Base-by-base conservation (phyloP, 2,888 invertebrate species). In the Polydrusus cervinus region DNA sequence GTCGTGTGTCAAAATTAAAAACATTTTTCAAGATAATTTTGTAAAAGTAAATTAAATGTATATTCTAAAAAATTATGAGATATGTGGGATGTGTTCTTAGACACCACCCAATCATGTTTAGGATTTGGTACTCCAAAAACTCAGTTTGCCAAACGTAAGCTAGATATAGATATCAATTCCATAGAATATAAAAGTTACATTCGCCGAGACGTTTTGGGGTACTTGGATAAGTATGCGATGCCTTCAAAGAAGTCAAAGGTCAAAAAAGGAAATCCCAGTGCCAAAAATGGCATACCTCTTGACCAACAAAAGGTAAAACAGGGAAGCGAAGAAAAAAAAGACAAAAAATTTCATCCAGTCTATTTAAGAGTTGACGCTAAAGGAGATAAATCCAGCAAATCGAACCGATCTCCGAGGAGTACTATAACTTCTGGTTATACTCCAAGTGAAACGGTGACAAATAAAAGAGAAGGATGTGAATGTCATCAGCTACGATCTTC, bases 161-260 rank as follows among this genome's bases (percentile, higher is more conserved):
- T 78, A 51, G 81, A 81, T 67, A 14, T 38, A 18, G 80, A 81
- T 60, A 71, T 81, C 14, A 72, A 74, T 16, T 80, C 81, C 7
- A 77, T 81, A 13, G 81, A 82, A 71, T 82, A 80, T 65, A 73
- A 76, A 18, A 79, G 79, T 61, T 80, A 81, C 70, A 78, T 81
- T 13, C 80, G 69, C 25, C 79, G 77, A 68, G 80, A 80, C 62
- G 78, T 80, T 9, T 60, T 81, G 18, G 80, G 78, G n/a, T 77
- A 76, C 62, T 74, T 81, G 61, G 78, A 80, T 62, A 77, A 79
- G n/a, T 76, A 67, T 69, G 61, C 79, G 16, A 79, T 80, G 79
- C 74, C 78, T 53, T 65, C 77, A 16, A 70, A 67, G 14, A 72
- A 74, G 30, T 30, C 60, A 0, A 76, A 77, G 53, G 40, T 71